Conservation (phyloP, 2,113 vertebrate species). For the Nicator chloris region DNA sequence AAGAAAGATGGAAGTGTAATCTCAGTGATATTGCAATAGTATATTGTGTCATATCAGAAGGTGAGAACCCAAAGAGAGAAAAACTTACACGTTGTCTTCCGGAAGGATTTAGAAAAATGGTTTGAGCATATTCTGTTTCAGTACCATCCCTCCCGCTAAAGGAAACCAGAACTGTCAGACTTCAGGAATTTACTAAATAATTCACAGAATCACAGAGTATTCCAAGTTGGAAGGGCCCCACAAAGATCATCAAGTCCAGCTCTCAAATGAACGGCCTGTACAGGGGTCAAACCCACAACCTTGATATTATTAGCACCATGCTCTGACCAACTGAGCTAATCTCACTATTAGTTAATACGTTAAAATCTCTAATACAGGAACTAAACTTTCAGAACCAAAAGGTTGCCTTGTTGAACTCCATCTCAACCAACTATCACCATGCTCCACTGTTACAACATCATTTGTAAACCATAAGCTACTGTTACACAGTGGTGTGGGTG, state of each 20-base stretch:
- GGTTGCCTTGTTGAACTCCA: neutral
- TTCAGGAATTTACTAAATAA: neutral
- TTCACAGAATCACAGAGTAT: neutral
- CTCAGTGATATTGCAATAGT: neutral
- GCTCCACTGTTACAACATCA: neutral
- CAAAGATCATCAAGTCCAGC: neutral
- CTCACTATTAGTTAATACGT: neutral
- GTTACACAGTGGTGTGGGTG: rapidly evolving
- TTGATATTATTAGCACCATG: neutral
- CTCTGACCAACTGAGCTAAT: neutral
- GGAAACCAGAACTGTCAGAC: neutral
- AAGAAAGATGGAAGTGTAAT: neutral
- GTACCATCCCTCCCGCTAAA: neutral
- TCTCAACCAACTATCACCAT: neutral
- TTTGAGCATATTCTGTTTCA: neutral
- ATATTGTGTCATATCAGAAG: neutral
- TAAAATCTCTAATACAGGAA: neutral
- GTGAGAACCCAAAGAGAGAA: neutral
- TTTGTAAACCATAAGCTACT: neutral
- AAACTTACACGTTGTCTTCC: rapidly evolving
- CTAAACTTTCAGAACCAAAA: neutral
- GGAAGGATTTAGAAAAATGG: neutral
- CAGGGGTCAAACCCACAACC: neutral
- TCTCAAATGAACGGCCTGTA: neutral
- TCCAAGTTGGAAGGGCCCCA: neutral